A percentile compares a stretch with the other conserved stretches of the same genome.
Evolutionary conservation across 2,113 vertebrate genomes (phyloP).

Genomic region (Colius striatus): DNA sequence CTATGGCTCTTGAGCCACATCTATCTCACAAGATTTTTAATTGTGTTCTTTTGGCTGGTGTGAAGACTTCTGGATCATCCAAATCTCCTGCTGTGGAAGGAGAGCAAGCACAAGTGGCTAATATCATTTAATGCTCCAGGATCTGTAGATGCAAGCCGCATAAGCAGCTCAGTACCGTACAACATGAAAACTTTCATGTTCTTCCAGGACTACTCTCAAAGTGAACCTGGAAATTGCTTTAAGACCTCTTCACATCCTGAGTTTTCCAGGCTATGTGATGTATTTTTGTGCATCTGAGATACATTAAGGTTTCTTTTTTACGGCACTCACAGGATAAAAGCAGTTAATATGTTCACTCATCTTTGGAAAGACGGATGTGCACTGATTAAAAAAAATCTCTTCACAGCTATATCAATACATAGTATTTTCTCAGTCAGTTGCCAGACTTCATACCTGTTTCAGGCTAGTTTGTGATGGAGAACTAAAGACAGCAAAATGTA

Average conservation of each 20-base stretch:
- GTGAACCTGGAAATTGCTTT: neutral
- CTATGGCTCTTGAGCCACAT: neutral
- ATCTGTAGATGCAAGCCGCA: neutral
- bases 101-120: neutral
- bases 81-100: neutral
- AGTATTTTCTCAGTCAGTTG: neutral
- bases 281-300: neutral
- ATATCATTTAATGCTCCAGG: neutral
- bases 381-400: neutral
- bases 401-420: neutral
- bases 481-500: neutral
- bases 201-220: neutral
- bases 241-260: neutral
- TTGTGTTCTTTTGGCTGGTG: neutral
- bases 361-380: neutral
- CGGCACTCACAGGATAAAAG: neutral
- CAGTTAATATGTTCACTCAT: neutral
- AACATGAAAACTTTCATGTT: neutral
- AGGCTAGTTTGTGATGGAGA: neutral
- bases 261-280: neutral
- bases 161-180: neutral
- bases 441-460: neutral
- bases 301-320: neutral
- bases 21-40: neutral
- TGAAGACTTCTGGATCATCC: neutral